A percentile compares a stretch with the other conserved stretches of the same genome.
phyloP scores from a whole-genome alignment of 2,113 vertebrate genomes.

The Mus musculus region DNA sequence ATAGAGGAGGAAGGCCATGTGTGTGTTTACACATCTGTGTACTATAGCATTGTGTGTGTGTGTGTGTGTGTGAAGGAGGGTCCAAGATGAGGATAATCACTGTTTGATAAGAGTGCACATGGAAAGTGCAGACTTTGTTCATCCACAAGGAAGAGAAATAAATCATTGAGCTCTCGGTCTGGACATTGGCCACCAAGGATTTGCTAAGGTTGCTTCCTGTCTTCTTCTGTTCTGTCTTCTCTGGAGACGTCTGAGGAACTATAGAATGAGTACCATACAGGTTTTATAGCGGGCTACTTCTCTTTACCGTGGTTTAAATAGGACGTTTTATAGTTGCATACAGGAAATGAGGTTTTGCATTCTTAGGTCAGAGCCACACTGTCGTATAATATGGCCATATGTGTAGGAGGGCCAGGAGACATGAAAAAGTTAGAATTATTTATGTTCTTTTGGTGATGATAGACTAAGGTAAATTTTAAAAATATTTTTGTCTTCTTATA shows the following conservation, averaged over 20 bases:
- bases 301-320: conserved; percentile 37
- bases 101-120: background rate
- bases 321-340: background rate
- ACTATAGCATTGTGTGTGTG: background rate
- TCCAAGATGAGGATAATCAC: background rate
- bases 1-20: background rate
- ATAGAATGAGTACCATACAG: background rate
- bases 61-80: background rate
- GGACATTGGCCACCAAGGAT: background rate
- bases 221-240: background rate
- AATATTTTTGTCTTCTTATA: conserved; percentile 6
- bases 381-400: background rate
- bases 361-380: background rate
- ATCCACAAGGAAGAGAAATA: conserved; percentile 9
- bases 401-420: background rate
- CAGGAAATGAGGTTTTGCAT: conserved; percentile 31
- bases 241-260: background rate
- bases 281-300: background rate
- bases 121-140: conserved; percentile 33
- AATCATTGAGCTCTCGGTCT: background rate
- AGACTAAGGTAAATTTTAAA: conserved; percentile 40
- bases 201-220: background rate
- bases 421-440: conserved; percentile 3
- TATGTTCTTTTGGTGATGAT: background rate
- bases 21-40: background rate